Evolutionary conservation across 2,888 invertebrate species (phyloP).

Genomic region (Thelaira solivaga): DNA sequence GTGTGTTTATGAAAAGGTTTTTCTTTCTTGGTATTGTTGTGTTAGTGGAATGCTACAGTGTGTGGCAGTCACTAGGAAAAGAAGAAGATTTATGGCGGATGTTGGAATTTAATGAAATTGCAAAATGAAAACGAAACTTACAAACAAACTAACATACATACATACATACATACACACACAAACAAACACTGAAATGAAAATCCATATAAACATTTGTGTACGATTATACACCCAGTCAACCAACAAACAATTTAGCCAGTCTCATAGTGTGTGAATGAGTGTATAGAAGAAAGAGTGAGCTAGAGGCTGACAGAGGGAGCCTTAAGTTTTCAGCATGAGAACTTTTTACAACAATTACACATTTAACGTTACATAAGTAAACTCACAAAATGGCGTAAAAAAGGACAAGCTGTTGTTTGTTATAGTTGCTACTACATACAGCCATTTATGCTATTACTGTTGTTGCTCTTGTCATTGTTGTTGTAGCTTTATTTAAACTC

Average conservation of each 20-base stretch:
- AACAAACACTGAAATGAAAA: conserved; percentile 29
- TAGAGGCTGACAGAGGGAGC: background rate
- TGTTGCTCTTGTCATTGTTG: too few relatives aligned
- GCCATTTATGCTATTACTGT: conserved; percentile 17
- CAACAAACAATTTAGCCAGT: conserved; percentile 49
- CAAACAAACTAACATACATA: conserved; percentile 40
- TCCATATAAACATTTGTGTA: background rate
- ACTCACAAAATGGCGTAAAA: conserved; percentile 64
- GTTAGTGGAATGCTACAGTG: conserved; percentile 59
- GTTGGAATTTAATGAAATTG: conserved; percentile 75
- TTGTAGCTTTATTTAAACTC: conserved; percentile 42
- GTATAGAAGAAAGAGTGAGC: background rate
- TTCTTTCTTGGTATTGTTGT: conserved; percentile 51
- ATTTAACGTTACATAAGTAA: conserved; percentile 37
- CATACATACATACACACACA: background rate
- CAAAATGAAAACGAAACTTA: conserved; percentile 75
- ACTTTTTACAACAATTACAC: conserved; percentile 29
- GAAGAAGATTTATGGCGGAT: conserved; percentile 77
- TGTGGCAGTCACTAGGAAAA: conserved; percentile 66
- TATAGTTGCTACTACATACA: conserved; percentile 43
- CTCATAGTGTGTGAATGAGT: conserved; percentile 13
- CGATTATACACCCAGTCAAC: background rate
- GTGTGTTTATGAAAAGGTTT: conserved; percentile 19
- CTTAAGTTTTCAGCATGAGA: background rate
- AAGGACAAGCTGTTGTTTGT: conserved; percentile 61